Conservation (phyloP, 2,113 vertebrate species). For the Chaetura pelagica region DNA sequence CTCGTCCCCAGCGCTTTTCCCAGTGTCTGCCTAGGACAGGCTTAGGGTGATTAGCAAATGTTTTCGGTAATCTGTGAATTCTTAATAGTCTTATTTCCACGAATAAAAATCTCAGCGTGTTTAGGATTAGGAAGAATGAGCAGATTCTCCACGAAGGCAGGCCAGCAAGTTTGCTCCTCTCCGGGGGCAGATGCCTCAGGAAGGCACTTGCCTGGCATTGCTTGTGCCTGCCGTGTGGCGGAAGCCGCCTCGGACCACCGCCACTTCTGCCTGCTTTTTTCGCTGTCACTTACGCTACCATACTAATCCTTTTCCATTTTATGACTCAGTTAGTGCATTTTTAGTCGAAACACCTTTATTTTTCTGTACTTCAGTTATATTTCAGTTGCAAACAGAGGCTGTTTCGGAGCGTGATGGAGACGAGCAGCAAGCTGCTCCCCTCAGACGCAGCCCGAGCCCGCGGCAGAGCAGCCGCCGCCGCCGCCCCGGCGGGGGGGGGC, state of each 20-base stretch:
- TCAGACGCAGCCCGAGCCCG: neutral
- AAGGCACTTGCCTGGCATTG: neutral
- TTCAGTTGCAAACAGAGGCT: neutral
- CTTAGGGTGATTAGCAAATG: conserved; percentile 61
- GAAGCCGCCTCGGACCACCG: neutral
- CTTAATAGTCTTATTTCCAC: conserved; percentile 49
- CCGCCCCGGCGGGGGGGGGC: neutral
- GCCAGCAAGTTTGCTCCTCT: neutral
- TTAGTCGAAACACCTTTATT: neutral
- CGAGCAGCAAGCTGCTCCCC: neutral
- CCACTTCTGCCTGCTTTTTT: neutral
- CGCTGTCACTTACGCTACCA: neutral
- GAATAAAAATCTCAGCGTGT: neutral
- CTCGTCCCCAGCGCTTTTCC: conserved; percentile 34
- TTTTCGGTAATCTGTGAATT: conserved; percentile 62
- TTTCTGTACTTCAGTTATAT: neutral
- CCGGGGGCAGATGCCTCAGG: neutral
- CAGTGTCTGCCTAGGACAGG: neutral
- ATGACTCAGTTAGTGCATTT: neutral
- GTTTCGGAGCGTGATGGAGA: neutral
- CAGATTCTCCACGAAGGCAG: neutral
- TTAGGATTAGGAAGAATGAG: neutral
- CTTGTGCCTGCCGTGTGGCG: neutral
- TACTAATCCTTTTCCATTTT: neutral
- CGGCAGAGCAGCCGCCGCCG: neutral